Conservation (phyloP, 2,797 vertebrate species). For the Babyrousa celebensis region DNA sequence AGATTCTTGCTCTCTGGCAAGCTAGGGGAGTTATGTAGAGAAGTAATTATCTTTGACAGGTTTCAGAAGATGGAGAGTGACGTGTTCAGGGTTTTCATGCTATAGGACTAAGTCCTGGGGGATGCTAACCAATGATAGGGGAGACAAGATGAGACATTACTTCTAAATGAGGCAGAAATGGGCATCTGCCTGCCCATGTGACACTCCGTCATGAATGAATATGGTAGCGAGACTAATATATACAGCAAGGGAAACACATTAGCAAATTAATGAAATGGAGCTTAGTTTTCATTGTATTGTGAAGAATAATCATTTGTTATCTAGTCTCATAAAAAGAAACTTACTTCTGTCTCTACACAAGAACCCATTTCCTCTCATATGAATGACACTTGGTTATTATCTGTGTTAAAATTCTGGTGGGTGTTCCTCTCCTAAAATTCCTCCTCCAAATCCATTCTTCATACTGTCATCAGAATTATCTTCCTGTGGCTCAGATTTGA, state of each 20-base stretch:
- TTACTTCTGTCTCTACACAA: neutral
- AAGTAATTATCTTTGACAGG: slow-evolving; percentile 36
- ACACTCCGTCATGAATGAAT: slow-evolving; percentile 63
- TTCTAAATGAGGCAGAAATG: slow-evolving; percentile 23
- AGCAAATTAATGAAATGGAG: slow-evolving; percentile 70
- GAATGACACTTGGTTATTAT: neutral
- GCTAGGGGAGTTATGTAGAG: neutral
- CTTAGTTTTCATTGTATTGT: slow-evolving; percentile 42
- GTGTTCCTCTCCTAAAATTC: slow-evolving; percentile 7
- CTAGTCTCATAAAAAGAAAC: neutral
- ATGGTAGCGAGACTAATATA: slow-evolving; percentile 41
- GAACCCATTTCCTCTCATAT: neutral
- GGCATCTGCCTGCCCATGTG: neutral
- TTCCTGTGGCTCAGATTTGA: slow-evolving; percentile 21
- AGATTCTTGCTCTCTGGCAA: neutral
- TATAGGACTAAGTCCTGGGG: neutral
- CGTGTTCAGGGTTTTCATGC: neutral
- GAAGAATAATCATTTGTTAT: slow-evolving; percentile 49
- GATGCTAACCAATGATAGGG: neutral
- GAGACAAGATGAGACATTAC: slow-evolving; percentile 38
- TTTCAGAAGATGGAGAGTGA: slow-evolving; percentile 12
- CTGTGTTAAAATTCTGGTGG: neutral
- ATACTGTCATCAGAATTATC: neutral
- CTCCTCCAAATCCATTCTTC: neutral
- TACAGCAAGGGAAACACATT: slow-evolving; percentile 49